A percentile compares a stretch with the other conserved stretches of the same genome.
Conservation (phyloP, 2,113 vertebrate species). For the Nibea albiflora region DNA sequence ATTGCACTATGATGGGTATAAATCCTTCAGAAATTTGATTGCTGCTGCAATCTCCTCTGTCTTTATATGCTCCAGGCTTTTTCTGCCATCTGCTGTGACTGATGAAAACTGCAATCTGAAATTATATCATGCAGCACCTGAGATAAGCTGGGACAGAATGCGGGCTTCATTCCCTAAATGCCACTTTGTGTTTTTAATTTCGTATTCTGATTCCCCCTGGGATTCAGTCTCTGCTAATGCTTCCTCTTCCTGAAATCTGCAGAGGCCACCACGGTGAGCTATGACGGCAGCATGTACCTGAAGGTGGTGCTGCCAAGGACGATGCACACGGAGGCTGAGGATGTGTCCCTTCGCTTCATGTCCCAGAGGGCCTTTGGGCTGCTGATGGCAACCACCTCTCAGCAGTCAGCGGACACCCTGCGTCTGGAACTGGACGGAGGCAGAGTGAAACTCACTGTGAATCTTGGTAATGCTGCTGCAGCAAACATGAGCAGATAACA, state of each 20-base stretch:
- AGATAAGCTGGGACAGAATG: constrained; percentile 38
- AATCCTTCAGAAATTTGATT: constrained; percentile 70
- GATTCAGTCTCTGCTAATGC: constrained; percentile 12
- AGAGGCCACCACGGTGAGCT: constrained; percentile 95
- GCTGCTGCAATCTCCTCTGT: constrained; percentile 37
- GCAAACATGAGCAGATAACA: constrained; percentile 39
- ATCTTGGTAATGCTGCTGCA: constrained; percentile 89
- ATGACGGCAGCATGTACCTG: constrained; percentile 96
- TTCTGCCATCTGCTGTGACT: constrained; percentile 81
- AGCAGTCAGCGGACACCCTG: constrained; percentile 94
- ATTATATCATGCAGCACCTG: constrained; percentile 48
- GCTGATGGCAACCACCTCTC: constrained; percentile 95
- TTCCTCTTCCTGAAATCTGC: constrained; percentile 27
- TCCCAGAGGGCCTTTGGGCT: constrained; percentile 95
- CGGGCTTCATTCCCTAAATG: constrained; percentile 25
- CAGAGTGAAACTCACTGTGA: constrained; percentile 94
- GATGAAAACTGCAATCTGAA: constrained; percentile 77
- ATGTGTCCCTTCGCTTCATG: constrained; percentile 94
- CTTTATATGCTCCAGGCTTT: constrained; percentile 65
- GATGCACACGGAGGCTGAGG: constrained; percentile 94
- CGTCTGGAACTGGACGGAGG: constrained; percentile 94
- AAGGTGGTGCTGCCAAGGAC: constrained; percentile 91
- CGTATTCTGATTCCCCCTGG: constrained; percentile 2
- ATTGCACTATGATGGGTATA: constrained; percentile 59
- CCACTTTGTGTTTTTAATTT: constrained; percentile 42